Percentiles rank a stretch among this genome's conserved stretches.
Evolutionary conservation across 2,797 vertebrate genomes (phyloP).

Genomic region (Xenentodon cancila): DNA sequence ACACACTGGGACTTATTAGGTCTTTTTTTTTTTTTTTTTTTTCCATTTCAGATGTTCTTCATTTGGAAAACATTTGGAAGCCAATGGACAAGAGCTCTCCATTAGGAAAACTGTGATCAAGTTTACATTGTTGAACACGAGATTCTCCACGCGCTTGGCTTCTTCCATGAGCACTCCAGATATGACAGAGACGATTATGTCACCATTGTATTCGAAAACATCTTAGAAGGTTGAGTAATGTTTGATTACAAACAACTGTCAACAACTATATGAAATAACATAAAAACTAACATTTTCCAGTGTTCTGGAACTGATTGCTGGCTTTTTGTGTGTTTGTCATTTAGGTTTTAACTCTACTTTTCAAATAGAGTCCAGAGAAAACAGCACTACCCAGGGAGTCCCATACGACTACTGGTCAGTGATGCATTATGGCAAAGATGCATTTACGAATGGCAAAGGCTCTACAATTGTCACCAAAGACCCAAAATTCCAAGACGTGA

Average conservation of each 20-base stretch:
- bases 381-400: constrained; percentile 71
- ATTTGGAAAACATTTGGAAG: constrained; percentile 70
- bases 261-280: too few relatives aligned
- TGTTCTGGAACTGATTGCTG: too few relatives aligned
- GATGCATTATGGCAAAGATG: constrained; percentile 85
- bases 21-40: too few relatives aligned
- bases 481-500: constrained; percentile 81
- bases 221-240: background rate
- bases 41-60: constrained; percentile 83
- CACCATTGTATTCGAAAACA: constrained; percentile 79
- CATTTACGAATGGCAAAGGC: constrained; percentile 80
- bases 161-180: constrained; percentile 89
- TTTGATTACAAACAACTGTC: too few relatives aligned
- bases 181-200: constrained; percentile 87
- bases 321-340: too few relatives aligned
- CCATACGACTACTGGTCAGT: constrained; percentile 74
- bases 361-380: too few relatives aligned
- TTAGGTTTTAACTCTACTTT: too few relatives aligned
- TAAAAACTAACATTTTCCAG: too few relatives aligned
- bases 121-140: constrained; percentile 84
- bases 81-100: constrained; percentile 79
- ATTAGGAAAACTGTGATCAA: constrained; percentile 81
- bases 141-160: constrained; percentile 87
- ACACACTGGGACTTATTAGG: too few relatives aligned
- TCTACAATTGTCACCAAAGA: constrained; percentile 86